Evolutionary conservation across 2,113 vertebrate genomes (phyloP).

Genomic region (Ptychochromis oligacanthus): DNA sequence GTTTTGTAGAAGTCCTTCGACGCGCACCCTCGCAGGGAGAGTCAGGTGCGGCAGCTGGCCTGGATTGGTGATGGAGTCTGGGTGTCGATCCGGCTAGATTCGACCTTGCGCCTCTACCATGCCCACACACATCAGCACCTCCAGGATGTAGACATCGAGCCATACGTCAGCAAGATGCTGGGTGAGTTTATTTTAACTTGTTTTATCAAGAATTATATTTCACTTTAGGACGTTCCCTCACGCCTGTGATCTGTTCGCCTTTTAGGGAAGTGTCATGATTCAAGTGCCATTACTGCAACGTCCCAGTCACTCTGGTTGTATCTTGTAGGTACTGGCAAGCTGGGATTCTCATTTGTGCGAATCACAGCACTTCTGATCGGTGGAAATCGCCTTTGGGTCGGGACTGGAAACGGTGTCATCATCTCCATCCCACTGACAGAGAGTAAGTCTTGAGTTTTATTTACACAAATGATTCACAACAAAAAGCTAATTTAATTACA

Average conservation of each 20-base stretch:
- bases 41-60: conserved; percentile 95
- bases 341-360: conserved; percentile 97
- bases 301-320: conserved; percentile 9
- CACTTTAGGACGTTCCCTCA: too few relatives aligned
- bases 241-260: too few relatives aligned
- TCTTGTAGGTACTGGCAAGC: conserved; percentile 91
- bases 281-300: background rate
- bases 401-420: conserved; percentile 96
- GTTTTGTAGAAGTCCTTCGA: conserved; percentile 91
- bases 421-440: conserved; percentile 98
- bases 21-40: conserved; percentile 95
- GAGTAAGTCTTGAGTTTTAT: conserved; percentile 81
- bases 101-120: conserved; percentile 93
- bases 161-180: conserved; percentile 99
- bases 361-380: conserved; percentile 97
- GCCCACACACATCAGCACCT: conserved; percentile 97
- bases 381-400: conserved; percentile 97
- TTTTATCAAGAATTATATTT: background rate
- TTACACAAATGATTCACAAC: background rate
- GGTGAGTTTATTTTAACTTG: conserved; percentile 77
- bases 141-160: conserved; percentile 97
- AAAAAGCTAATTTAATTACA: background rate
- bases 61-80: conserved; percentile 98
- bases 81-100: conserved; percentile 97
- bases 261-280: too few relatives aligned